Conservation (phyloP, 2,888 invertebrate genomes). For the Heteropelma amictum region DNA sequence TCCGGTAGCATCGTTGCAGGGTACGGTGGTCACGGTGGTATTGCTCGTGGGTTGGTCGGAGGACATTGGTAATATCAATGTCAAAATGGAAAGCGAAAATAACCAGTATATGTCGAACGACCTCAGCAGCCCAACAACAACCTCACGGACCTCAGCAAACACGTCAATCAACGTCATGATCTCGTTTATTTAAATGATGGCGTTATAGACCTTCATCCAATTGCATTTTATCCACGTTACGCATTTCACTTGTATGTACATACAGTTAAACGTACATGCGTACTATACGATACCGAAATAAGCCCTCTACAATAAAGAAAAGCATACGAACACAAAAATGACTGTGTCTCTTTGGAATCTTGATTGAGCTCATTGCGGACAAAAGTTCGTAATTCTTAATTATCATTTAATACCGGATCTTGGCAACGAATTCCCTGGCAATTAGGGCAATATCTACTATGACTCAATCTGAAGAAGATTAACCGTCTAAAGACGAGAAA, state of each 20-base stretch:
- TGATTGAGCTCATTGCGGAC: too few relatives aligned
- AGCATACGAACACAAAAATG: too few relatives aligned
- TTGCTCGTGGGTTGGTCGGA: slow-evolving; percentile 63
- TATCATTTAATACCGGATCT: too few relatives aligned
- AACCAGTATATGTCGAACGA: slow-evolving; percentile 40
- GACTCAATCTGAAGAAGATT: too few relatives aligned
- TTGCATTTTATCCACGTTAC: too few relatives aligned
- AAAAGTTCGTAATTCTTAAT: too few relatives aligned
- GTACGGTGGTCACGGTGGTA: slow-evolving; percentile 63
- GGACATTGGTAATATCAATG: slow-evolving; percentile 64
- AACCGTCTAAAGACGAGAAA: too few relatives aligned
- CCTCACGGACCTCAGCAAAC: slow-evolving; percentile 58
- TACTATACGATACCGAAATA: slow-evolving; percentile 53
- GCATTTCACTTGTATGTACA: slow-evolving; percentile 52
- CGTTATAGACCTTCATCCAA: slow-evolving; percentile 73
- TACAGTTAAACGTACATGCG: slow-evolving; percentile 62
- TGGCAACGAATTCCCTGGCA: too few relatives aligned
- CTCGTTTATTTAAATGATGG: slow-evolving; percentile 63
- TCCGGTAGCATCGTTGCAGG: slow-evolving; percentile 74
- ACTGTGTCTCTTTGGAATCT: too few relatives aligned
- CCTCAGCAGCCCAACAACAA: slow-evolving; percentile 40
- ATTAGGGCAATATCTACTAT: too few relatives aligned
- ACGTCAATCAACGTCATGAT: slow-evolving; percentile 67
- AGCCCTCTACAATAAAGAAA: slow-evolving; percentile 65
- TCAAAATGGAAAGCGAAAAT: not conserved